These are phyloP conservation scores for Seriola dumerili DNA, from an alignment of 2,113 vertebrate genomes.

Conservation along the genomic window DNA sequence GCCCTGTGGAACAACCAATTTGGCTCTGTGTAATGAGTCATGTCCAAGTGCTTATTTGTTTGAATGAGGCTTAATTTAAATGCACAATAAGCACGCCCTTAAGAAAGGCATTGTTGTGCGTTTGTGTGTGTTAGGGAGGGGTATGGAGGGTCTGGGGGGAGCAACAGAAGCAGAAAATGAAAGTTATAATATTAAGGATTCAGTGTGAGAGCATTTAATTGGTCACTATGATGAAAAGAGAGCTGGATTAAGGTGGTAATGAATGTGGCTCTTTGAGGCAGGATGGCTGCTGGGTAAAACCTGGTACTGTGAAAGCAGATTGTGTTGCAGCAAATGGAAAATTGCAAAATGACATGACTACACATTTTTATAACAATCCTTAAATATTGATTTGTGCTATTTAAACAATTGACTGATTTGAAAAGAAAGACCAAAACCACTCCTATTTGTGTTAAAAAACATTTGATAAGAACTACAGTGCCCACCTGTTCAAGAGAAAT, in stretches of 20 bases:
- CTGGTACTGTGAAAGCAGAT: not conserved
- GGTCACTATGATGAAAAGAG: slow-evolving; percentile 28
- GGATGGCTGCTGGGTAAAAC: not conserved
- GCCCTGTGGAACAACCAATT: slow-evolving; percentile 47
- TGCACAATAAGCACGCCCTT: slow-evolving; percentile 35
- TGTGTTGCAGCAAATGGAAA: not conserved
- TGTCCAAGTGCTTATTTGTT: slow-evolving; percentile 62
- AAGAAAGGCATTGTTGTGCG: slow-evolving; percentile 4
- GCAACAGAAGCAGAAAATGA: slow-evolving; percentile 1
- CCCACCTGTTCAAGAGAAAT: too few relatives aligned
- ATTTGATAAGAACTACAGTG: too few relatives aligned
- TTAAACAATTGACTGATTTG: not conserved
- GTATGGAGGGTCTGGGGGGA: not conserved
- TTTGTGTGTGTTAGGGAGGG: not conserved
- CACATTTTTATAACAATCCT: not conserved
- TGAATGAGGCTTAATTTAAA: slow-evolving; percentile 66
- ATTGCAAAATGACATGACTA: not conserved
- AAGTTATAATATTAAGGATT: slow-evolving; percentile 31
- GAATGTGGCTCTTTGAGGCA: slow-evolving; percentile 16
- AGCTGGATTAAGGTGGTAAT: slow-evolving; percentile 36
- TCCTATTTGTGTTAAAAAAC: too few relatives aligned
- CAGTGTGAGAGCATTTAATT: slow-evolving; percentile 36
- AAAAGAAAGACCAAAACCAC: not conserved
- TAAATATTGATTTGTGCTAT: not conserved
- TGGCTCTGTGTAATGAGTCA: slow-evolving; percentile 60